Evolutionary conservation across 1,140 invertebrate genomes (phyloP).

Genomic region (Pseudoatta argentina): DNA sequence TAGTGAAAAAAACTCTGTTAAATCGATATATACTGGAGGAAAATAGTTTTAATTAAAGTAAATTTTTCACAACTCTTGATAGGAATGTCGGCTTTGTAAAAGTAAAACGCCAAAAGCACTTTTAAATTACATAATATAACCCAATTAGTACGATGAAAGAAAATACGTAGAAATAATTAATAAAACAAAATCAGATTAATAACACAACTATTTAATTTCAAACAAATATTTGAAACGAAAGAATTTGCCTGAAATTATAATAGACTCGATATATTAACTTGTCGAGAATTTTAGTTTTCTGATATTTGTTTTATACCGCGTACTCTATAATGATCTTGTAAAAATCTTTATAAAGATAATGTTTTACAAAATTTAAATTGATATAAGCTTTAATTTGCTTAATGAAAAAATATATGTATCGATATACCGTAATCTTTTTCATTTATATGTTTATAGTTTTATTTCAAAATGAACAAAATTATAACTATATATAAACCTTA

Average conservation of each 20-base stretch:
- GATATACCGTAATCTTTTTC: not conserved
- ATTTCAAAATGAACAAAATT: not conserved
- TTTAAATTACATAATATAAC: conserved; percentile 20
- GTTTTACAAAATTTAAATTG: not conserved
- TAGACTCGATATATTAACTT: not conserved
- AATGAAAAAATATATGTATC: not conserved
- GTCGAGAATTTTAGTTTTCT: not conserved
- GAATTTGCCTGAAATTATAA: not conserved
- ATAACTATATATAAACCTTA: not conserved
- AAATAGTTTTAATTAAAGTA: conserved; percentile 53
- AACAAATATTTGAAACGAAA: not conserved
- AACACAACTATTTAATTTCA: not conserved
- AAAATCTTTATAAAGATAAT: not conserved
- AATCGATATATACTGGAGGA: conserved; percentile 35
- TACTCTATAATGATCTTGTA: not conserved
- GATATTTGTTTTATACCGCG: not conserved
- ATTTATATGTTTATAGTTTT: not conserved
- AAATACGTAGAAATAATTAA: not conserved
- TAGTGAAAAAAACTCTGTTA: conserved; percentile 25
- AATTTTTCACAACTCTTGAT: conserved; percentile 32
- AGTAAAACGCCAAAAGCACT: not conserved
- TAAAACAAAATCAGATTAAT: not conserved
- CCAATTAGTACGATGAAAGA: not conserved
- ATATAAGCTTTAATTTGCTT: not conserved
- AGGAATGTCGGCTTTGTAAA: conserved; percentile 20